Evolutionary conservation across 2,888 invertebrate genomes (phyloP).

Genomic region (Brenthis hecate): DNA sequence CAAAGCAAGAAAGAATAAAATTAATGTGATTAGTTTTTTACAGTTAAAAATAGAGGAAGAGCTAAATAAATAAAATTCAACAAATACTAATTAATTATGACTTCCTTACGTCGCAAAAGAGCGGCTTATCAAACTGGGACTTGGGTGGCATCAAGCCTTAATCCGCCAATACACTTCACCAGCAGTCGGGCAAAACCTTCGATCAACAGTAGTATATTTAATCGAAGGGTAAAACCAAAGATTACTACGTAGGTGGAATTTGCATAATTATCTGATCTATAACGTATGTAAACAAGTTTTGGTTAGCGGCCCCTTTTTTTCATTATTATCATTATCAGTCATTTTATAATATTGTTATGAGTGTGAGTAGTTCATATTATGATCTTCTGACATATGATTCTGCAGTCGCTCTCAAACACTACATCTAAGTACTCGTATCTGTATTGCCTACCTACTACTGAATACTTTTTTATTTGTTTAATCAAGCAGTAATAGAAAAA

Average conservation of each 20-base stretch:
- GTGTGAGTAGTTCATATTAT: slow-evolving; percentile 46
- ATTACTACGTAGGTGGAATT: not conserved
- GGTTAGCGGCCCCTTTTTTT: not conserved
- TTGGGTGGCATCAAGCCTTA: too few species aligned
- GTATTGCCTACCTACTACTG: slow-evolving; percentile 3
- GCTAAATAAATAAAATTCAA: too few species aligned
- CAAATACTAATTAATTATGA: too few species aligned
- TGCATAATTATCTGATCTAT: not conserved
- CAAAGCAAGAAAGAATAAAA: too few species aligned
- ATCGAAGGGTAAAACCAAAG: too few species aligned
- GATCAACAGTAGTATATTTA: too few species aligned
- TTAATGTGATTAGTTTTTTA: too few species aligned
- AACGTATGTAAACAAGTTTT: not conserved
- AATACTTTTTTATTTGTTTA: not conserved
- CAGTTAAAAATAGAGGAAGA: too few species aligned
- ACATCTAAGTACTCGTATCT: slow-evolving; percentile 40
- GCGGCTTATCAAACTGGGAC: too few species aligned
- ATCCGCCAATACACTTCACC: too few species aligned
- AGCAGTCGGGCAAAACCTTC: too few species aligned
- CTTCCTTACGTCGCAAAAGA: too few species aligned
- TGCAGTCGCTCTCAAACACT: slow-evolving; percentile 49
- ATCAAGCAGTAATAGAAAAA: not conserved
- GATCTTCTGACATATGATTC: slow-evolving; percentile 46
- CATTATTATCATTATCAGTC: not conserved
- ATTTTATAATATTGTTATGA: slow-evolving; percentile 25